A percentile compares a stretch with the other conserved stretches of the same genome.
phyloP scores from a whole-genome alignment of 2,888 invertebrate genomes.

The Polydrusus pterygomalis region DNA sequence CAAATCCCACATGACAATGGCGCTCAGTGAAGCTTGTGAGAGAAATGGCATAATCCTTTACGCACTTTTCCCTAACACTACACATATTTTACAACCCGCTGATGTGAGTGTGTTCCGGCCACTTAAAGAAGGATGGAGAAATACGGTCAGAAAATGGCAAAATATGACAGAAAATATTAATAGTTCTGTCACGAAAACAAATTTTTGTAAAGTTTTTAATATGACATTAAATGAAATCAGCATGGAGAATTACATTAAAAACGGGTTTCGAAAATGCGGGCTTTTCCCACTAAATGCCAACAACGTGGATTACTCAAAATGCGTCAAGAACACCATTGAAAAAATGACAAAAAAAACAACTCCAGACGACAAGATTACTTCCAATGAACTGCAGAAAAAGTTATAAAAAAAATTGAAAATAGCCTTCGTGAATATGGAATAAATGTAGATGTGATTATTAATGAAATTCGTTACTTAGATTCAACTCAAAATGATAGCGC shows the following conservation, averaged over 20 bases:
- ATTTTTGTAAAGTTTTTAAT: slow-evolving; percentile 40
- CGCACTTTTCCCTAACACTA: slow-evolving; percentile 40
- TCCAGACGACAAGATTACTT: slow-evolving; percentile 3
- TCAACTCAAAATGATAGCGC: no score
- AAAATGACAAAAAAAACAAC: no score
- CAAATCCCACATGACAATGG: slow-evolving; percentile 47
- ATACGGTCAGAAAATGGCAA: slow-evolving; percentile 41
- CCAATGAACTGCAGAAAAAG: slow-evolving; percentile 9
- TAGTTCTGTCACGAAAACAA: slow-evolving; percentile 32
- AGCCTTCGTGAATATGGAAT: no score
- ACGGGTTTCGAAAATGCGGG: slow-evolving; percentile 47
- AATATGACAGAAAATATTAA: slow-evolving; percentile 35
- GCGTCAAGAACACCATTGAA: slow-evolving; percentile 20
- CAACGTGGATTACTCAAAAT: slow-evolving; percentile 44
- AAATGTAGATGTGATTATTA: no score
- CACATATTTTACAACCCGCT: slow-evolving; percentile 28
- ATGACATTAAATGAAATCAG: slow-evolving; percentile 32
- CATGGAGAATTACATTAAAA: slow-evolving; percentile 40
- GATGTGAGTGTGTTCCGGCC: slow-evolving; percentile 50
- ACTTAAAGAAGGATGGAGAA: slow-evolving; percentile 31
- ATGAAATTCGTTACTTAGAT: no score
- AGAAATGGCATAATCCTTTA: slow-evolving; percentile 42
- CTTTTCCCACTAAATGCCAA: slow-evolving; percentile 41
- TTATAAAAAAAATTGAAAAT: slow-evolving; percentile 16
- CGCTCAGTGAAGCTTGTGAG: slow-evolving; percentile 46